phyloP scores from a whole-genome alignment of 2,888 invertebrate species.

The Ornithoptera priamus region DNA sequence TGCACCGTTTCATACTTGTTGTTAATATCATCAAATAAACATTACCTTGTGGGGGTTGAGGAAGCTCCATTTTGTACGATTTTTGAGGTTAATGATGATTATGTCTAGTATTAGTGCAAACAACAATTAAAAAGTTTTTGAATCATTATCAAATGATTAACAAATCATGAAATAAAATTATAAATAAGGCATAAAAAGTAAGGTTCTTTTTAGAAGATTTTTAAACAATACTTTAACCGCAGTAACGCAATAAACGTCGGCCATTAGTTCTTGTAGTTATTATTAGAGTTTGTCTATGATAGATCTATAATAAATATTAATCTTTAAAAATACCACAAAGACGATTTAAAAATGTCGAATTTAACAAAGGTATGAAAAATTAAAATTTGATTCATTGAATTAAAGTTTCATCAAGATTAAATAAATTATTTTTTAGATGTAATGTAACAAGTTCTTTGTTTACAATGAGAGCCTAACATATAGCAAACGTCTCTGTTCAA shows the following conservation, averaged over 20 bases:
- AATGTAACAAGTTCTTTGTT: no score
- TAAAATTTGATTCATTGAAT: no score
- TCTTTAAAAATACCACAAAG: background rate
- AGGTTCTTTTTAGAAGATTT: slow-evolving; percentile 7
- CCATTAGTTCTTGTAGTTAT: slow-evolving; percentile 24
- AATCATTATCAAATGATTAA: slow-evolving; percentile 18
- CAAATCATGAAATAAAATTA: slow-evolving; percentile 1
- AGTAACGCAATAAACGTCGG: slow-evolving; percentile 23
- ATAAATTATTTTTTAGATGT: no score
- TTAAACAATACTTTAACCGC: slow-evolving; percentile 25
- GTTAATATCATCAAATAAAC: slow-evolving; percentile 23
- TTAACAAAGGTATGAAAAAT: no score
- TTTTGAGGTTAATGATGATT: slow-evolving; percentile 58
- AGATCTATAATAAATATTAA: background rate
- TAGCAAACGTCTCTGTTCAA: no score
- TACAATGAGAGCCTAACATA: no score
- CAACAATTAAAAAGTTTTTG: slow-evolving; percentile 13
- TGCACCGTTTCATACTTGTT: background rate
- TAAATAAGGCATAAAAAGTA: background rate
- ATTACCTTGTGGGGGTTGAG: slow-evolving; percentile 83
- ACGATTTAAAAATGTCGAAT: no score
- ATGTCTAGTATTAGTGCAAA: slow-evolving; percentile 11
- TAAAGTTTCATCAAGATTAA: no score
- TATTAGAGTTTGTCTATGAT: slow-evolving; percentile 6
- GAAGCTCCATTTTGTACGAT: slow-evolving; percentile 69